phyloP scores from a whole-genome alignment of 2,888 invertebrate genomes.

The Seladonia tumulorum region DNA sequence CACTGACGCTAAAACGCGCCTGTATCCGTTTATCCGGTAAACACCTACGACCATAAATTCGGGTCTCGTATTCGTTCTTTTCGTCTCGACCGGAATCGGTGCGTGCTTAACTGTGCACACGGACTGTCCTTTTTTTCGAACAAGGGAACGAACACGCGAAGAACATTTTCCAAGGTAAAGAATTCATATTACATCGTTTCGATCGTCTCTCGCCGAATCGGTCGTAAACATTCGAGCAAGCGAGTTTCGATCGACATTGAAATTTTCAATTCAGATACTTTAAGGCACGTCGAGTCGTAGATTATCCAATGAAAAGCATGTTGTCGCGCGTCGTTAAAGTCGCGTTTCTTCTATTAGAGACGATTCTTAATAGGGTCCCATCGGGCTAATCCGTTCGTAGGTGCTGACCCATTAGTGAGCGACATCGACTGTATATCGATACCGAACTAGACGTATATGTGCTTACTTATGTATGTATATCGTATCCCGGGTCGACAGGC shows the following conservation, averaged over 20 bases:
- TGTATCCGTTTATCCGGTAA: slow-evolving; percentile 14
- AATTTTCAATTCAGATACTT: not conserved
- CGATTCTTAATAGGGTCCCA: too few relatives aligned
- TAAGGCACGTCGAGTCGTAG: not conserved
- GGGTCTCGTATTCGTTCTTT: slow-evolving; percentile 12
- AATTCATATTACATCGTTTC: not conserved
- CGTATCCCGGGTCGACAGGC: not conserved
- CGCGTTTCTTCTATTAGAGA: not conserved
- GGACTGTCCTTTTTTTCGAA: slow-evolving; percentile 24
- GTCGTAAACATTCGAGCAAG: not conserved
- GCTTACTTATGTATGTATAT: too few relatives aligned
- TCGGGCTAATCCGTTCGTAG: not conserved
- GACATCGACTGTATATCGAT: too few relatives aligned
- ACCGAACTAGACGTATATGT: too few relatives aligned
- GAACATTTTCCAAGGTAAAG: slow-evolving; percentile 25
- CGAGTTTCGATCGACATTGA: not conserved
- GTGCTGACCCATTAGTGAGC: not conserved
- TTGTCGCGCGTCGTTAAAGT: not conserved
- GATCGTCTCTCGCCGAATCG: not conserved
- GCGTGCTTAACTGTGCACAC: slow-evolving; percentile 41
- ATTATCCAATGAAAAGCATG: not conserved
- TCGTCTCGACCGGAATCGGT: slow-evolving; percentile 4
- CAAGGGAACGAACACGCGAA: not conserved
- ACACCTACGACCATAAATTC: slow-evolving; percentile 1
- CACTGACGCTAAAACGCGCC: slow-evolving; percentile 1